Evolutionary conservation across 2,113 vertebrate species (phyloP), one percentile per base, ranked within the genome.

Genomic region (Actenoides hombroni): DNA sequence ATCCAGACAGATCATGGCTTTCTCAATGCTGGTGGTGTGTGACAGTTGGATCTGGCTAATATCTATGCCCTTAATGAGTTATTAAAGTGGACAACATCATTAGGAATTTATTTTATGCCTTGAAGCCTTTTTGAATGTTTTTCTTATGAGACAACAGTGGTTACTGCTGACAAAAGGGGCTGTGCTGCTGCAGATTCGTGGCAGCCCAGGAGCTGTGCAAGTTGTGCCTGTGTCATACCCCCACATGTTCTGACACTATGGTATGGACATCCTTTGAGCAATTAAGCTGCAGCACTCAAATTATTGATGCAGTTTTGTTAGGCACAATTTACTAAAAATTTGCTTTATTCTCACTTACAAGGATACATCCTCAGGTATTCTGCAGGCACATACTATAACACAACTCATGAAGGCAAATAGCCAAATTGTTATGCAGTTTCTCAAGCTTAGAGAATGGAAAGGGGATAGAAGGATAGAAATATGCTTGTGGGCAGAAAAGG

Each of bases 231-330:
- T n/a, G n/a, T 42, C 37, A 10, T 33, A 21, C 17, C 31, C 53
- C 13, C 6, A 28, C 8, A 44, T 0, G 0, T 21, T 33, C 28
- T 57, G 42, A 40, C 12, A 9, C 16, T 67, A 16, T 60, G 60
- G 5, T 10, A 2, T 16, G 13, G 37, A 28, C 29, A 48, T 35
- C 53, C 67, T 80, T 49, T n/a, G 16, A 82, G 35, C 40, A 69
- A 82, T 9, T 48, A 51, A 60, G 4, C 42, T 85, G 35, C 7
- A 68, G 23, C 29, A 51, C 42, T 88, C 15, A 18, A 51, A 35
- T 51, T 67, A 46, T 26, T 64, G n/a, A 35, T 49, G 56, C 23
- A 42, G 12, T 65, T 49, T 19, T 25, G 6, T 54, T 74, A 64
- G 33, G 25, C 20, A 68, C 44, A 16, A 51, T 88, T 65, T 83